phyloP scores from a whole-genome alignment of 2,113 vertebrate species.

The Numida meleagris region DNA sequence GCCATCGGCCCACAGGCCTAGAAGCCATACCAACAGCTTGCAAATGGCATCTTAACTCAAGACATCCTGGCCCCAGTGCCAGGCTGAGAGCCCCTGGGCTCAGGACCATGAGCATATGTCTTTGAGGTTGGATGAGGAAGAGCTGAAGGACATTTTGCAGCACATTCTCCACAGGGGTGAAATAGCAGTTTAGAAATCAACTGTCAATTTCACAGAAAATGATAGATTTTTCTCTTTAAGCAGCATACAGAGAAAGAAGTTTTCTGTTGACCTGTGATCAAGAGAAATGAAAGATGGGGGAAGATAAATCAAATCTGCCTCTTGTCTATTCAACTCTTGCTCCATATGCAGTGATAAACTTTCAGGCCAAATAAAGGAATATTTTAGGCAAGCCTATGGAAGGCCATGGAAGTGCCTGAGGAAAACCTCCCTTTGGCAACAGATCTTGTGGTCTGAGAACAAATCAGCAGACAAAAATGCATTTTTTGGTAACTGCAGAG shows the following conservation, averaged over 20 bases:
- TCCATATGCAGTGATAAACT: neutral
- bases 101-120: neutral
- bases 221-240: neutral
- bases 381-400: neutral
- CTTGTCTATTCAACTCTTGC: neutral
- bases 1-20: too few species aligned
- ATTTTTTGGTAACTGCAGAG: neutral
- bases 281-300: neutral
- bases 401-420: neutral
- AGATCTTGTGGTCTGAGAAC: neutral
- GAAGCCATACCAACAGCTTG: too few species aligned
- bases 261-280: neutral
- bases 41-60: too few species aligned
- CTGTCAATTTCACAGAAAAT: slow-evolving; percentile 1
- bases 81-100: neutral
- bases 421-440: neutral
- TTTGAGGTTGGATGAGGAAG: neutral
- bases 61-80: neutral
- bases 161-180: neutral
- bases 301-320: neutral
- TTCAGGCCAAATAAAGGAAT: neutral
- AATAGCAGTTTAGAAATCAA: neutral
- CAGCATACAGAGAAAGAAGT: neutral
- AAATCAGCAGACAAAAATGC: neutral
- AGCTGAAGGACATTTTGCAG: neutral